phyloP scores from a whole-genome alignment of 2,113 vertebrate genomes.

The Cavia aperea region DNA sequence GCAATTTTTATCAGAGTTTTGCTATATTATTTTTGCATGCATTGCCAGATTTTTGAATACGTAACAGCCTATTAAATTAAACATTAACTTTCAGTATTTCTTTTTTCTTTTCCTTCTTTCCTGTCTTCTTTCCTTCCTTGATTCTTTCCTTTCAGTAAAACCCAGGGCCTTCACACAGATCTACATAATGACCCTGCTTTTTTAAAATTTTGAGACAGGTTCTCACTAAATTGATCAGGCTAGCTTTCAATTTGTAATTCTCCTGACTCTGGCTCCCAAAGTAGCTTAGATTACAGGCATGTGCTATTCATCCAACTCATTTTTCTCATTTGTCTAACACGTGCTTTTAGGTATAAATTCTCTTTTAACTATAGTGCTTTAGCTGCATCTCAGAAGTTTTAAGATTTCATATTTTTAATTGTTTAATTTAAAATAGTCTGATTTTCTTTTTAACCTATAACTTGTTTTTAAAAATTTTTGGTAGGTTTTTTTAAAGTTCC shows the following conservation, averaged over 20 bases:
- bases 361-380: not conserved
- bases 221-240: not conserved
- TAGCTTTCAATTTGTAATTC: not conserved
- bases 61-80: not conserved
- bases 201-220: not conserved
- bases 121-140: not conserved
- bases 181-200: not conserved
- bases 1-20: slow-evolving; percentile 1
- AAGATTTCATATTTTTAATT: not conserved
- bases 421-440: slow-evolving; percentile 13
- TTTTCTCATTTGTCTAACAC: slow-evolving; percentile 1
- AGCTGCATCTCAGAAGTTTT: not conserved
- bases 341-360: not conserved
- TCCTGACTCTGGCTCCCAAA: not conserved
- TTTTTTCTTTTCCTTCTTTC: not conserved
- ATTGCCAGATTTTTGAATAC: slow-evolving; percentile 11
- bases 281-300: not conserved
- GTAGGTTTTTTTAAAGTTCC: not conserved
- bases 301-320: not conserved
- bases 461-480: not conserved
- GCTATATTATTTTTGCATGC: slow-evolving; percentile 10
- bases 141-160: not conserved
- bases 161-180: not conserved
- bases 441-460: slow-evolving; percentile 16
- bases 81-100: not conserved